Evolutionary conservation across 2,888 invertebrate species (phyloP), one percentile per base, ranked within the genome.

Genomic region (Apomyelois bistriatella): DNA sequence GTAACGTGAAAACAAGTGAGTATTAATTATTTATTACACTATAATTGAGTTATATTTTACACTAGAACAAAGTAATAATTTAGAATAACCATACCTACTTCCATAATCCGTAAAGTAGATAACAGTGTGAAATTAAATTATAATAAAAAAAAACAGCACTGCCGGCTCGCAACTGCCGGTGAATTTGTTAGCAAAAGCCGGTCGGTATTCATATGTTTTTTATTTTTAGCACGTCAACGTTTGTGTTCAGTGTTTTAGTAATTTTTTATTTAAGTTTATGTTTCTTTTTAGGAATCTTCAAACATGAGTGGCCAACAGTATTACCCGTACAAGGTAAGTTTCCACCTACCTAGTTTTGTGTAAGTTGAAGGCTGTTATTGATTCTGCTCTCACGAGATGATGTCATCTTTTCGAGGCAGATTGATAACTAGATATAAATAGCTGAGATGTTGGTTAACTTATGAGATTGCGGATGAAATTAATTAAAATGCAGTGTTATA

Each of bases 281-380:
- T 76, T 79, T 79, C 65, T 72, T 79, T 82, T 55, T 71, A 85
- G 85, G 75, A 82, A 78, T 70, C 70, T 76, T 87, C 32, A 32
- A 93, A 84, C 77, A 94, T 94, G 94, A 93, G 94, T 85, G 94
- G 94, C 79, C 94, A 95, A 74, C 95, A 95, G 87, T 96, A 95
- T 87, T 96, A 95, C 87, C 95, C 95, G 74, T 95, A 95, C 93
- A 95, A 95, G 94, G 95, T 96, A 84, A 94, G 92, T 76, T 71
- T 64, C 70, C 73, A 74, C 79, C 78, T 81, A 80, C 80, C 67
- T n/a, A n/a, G n/a, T n/a, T 64, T 64, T 57, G n/a, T 35, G 6
- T 8, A 22, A 28, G 12, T 16, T 51, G 17, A 51, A 52, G 35
- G 35, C 61, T 64, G n/a, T 61, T 78, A 79, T 81, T 72, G 46